Conservation (phyloP, 2,113 vertebrate species). For the Anhinga anhinga region DNA sequence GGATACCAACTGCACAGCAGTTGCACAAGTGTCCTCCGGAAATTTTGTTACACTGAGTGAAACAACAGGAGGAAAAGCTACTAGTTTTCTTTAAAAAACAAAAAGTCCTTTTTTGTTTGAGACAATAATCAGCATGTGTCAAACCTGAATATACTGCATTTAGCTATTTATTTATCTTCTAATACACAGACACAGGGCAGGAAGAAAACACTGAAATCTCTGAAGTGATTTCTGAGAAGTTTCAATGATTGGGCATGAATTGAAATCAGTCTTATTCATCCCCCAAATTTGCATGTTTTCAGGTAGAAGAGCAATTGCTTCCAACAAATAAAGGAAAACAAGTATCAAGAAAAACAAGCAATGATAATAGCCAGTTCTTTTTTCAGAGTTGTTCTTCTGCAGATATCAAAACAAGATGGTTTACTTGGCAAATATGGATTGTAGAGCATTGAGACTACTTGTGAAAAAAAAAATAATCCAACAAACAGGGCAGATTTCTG, state of each 20-base stretch:
- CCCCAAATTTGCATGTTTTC: background rate
- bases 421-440: background rate
- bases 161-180: background rate
- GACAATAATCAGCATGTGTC: background rate
- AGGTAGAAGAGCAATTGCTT: background rate
- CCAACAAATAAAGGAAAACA: background rate
- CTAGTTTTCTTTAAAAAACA: background rate
- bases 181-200: background rate
- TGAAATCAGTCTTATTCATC: background rate
- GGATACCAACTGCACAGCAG: background rate
- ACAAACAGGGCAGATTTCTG: background rate
- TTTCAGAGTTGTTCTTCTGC: background rate
- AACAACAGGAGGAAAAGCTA: background rate
- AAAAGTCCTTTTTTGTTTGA: background rate
- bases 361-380: background rate
- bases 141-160: background rate
- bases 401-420: background rate
- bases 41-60: background rate
- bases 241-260: background rate
- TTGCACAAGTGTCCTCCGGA: background rate
- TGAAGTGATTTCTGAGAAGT: background rate
- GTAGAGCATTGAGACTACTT: background rate
- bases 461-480: background rate
- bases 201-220: background rate
- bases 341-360: background rate